Percentiles rank a stretch among this genome's conserved stretches.
Conservation (phyloP, 2,888 invertebrate species). For the Lymantria dispar region DNA sequence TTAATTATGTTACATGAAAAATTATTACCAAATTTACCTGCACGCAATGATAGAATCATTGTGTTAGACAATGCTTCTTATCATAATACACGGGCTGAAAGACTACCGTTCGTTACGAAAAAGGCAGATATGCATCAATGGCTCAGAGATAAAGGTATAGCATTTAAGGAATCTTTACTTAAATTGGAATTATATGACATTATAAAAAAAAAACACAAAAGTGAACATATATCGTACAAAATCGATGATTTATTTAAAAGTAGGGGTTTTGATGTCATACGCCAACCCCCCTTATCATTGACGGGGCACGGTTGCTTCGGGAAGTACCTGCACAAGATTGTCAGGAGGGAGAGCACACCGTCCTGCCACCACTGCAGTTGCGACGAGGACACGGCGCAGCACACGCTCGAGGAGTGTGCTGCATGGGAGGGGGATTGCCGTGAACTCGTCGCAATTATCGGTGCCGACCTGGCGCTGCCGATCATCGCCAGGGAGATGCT, state of each 20-base stretch:
- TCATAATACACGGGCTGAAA: constrained; percentile 13
- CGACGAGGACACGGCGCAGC: no score
- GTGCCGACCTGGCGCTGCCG: no score
- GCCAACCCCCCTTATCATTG: constrained; percentile 7
- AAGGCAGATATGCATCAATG: constrained; percentile 20
- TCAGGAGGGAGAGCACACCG: no score
- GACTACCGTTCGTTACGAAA: constrained; percentile 9
- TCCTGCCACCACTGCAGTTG: no score
- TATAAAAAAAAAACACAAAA: constrained; percentile 9
- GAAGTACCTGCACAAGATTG: no score
- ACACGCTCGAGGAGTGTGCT: no score
- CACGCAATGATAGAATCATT: constrained; percentile 17
- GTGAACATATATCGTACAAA: constrained; percentile 8
- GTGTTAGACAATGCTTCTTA: constrained; percentile 25
- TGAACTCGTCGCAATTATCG: no score
- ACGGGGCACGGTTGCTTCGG: no score
- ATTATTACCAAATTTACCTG: constrained; percentile 27
- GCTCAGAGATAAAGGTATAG: constrained; percentile 14
- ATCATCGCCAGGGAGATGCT: no score
- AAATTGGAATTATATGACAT: constrained; percentile 16
- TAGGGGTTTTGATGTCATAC: constrained; percentile 5
- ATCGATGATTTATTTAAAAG: constrained; percentile 10
- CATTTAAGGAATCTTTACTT: constrained; percentile 1
- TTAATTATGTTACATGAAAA: constrained; percentile 31
- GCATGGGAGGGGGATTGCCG: no score